Conservation (phyloP, 2,888 invertebrate genomes). For the Athalia cordata region DNA sequence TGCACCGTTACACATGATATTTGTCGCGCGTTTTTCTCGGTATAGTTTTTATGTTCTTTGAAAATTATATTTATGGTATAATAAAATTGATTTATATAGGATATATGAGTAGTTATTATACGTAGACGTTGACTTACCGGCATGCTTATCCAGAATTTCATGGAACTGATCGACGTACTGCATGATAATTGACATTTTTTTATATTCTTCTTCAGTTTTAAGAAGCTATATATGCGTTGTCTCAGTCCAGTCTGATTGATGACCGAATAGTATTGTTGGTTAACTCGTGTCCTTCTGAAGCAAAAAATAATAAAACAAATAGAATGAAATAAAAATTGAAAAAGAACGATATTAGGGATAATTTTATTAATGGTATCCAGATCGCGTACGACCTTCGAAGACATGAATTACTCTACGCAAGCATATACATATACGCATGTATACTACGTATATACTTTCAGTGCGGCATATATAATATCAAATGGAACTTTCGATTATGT, state of each 20-base stretch:
- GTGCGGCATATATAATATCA: too few species aligned
- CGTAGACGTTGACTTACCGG: slow-evolving; percentile 79
- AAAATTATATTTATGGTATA: background rate
- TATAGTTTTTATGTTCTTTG: background rate
- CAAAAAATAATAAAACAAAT: background rate
- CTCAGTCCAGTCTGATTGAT: too few species aligned
- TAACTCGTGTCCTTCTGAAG: slow-evolving; percentile 21
- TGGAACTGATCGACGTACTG: slow-evolving; percentile 87
- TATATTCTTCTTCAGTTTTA: background rate
- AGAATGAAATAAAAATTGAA: background rate
- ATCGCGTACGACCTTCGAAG: slow-evolving; percentile 31
- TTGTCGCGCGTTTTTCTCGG: background rate
- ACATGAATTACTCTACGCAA: background rate
- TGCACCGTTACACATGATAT: background rate
- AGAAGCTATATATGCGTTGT: too few species aligned
- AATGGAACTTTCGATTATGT: too few species aligned
- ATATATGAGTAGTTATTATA: too few species aligned
- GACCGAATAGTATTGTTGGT: background rate
- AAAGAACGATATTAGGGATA: background rate
- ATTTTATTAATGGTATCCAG: background rate
- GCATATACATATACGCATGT: too few species aligned
- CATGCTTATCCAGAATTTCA: slow-evolving; percentile 87
- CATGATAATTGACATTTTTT: slow-evolving; percentile 86
- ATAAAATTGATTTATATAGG: too few species aligned
- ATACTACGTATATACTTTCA: too few species aligned